Conservation (phyloP, 1,140 invertebrate species). For the Mylabris phalerata region DNA sequence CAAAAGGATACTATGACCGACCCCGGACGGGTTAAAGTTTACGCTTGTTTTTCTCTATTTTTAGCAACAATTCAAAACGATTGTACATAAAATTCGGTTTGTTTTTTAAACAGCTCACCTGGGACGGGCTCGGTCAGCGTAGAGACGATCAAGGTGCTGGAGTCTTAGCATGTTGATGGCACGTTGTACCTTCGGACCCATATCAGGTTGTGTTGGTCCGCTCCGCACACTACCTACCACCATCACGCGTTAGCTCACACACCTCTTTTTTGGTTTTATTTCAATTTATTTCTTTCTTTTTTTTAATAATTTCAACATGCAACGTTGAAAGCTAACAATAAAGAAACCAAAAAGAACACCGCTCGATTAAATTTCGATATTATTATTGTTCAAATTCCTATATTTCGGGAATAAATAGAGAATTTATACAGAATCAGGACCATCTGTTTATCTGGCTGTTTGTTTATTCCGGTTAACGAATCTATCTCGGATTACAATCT, state of each 20-base stretch:
- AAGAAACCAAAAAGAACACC: background rate
- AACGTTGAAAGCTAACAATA: conserved; percentile 1
- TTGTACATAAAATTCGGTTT: too few species aligned
- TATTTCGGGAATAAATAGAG: too few species aligned
- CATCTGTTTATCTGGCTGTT: too few species aligned
- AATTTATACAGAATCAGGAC: too few species aligned
- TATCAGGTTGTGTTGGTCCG: conserved; percentile 28
- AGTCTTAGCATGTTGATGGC: conserved; percentile 39
- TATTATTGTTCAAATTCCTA: background rate
- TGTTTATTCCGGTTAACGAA: too few species aligned
- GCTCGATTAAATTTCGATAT: background rate
- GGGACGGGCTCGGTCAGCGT: conserved; percentile 36
- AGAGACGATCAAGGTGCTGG: conserved; percentile 37
- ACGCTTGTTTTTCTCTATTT: too few species aligned
- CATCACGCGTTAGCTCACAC: conserved; percentile 35
- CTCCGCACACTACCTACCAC: conserved; percentile 41
- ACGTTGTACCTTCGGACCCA: conserved; percentile 37
- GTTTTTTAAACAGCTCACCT: conserved; percentile 32
- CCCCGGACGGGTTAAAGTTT: too few species aligned
- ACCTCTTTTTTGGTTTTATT: conserved; percentile 9
- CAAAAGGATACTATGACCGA: too few species aligned
- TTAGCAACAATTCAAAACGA: too few species aligned
- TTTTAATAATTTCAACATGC: background rate
- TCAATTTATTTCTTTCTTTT: background rate
- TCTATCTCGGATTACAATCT: too few species aligned